A percentile compares a stretch with the other conserved stretches of the same genome.
phyloP scores from a whole-genome alignment of 1,140 invertebrate genomes.

The Eufriesea mexicana region DNA sequence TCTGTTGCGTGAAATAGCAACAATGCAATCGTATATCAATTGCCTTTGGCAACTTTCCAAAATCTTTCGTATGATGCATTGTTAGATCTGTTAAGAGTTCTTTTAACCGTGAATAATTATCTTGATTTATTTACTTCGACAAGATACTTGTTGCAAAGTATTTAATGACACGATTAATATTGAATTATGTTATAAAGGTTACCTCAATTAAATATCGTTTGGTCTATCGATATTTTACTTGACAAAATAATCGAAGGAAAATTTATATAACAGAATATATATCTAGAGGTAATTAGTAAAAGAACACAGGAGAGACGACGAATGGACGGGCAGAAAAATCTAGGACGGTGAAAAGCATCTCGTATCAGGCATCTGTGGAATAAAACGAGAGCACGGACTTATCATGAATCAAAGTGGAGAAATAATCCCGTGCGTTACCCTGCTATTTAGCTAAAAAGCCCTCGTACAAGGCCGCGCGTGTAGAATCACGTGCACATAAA shows the following conservation, averaged over 20 bases:
- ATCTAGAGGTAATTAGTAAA: conserved; percentile 15
- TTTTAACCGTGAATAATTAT: background rate
- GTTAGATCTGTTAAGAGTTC: background rate
- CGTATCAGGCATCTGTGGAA: conserved; percentile 45
- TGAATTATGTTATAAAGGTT: background rate
- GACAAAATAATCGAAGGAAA: background rate
- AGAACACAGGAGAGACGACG: conserved; percentile 16
- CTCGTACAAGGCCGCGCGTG: background rate
- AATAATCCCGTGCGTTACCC: conserved; percentile 35
- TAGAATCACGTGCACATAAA: background rate
- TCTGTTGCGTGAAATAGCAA: background rate
- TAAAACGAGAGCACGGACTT: conserved; percentile 64
- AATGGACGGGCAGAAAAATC: conserved; percentile 62
- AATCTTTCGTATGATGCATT: background rate
- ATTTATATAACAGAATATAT: background rate
- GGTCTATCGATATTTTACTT: too few species aligned
- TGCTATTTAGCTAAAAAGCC: background rate
- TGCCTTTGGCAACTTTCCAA: background rate
- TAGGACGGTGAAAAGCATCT: conserved; percentile 69
- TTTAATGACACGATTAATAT: background rate
- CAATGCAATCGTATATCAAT: background rate
- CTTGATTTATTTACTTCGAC: conserved; percentile 1
- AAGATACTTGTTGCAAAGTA: background rate
- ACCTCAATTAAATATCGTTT: background rate
- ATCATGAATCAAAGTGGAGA: conserved; percentile 38